Conservation (phyloP, 2,113 vertebrate species). For the Pantherophis guttatus region DNA sequence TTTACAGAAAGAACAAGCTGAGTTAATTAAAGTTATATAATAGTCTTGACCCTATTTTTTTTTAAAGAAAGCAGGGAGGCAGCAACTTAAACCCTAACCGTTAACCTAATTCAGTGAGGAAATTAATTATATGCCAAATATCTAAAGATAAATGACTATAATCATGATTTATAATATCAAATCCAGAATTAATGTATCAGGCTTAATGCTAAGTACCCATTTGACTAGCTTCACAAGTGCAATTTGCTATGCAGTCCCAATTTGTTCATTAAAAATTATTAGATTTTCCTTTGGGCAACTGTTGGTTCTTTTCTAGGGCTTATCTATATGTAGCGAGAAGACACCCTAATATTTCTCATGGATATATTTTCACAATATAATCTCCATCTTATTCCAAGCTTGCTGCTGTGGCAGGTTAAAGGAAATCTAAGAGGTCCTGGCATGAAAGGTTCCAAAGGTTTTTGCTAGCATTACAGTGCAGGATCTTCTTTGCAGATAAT, state of each 20-base stretch:
- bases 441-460: background rate
- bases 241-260: background rate
- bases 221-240: accelerated
- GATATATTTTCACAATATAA: background rate
- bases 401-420: background rate
- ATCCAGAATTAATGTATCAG: background rate
- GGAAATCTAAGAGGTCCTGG: background rate
- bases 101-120: background rate
- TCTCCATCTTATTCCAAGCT: background rate
- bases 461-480: background rate
- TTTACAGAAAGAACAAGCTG: background rate
- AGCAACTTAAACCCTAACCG: background rate
- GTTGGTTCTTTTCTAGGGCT: background rate
- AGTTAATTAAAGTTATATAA: background rate
- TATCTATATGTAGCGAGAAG: background rate
- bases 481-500: background rate
- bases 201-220: background rate
- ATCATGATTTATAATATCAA: background rate
- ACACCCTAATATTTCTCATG: background rate
- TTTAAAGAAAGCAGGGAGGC: background rate
- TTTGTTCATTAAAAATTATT: background rate
- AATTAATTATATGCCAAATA: background rate
- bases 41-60: background rate
- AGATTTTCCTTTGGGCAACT: background rate
- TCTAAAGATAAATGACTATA: background rate